phyloP scores from a whole-genome alignment of 2,113 vertebrate genomes.

The Petroica traversi region DNA sequence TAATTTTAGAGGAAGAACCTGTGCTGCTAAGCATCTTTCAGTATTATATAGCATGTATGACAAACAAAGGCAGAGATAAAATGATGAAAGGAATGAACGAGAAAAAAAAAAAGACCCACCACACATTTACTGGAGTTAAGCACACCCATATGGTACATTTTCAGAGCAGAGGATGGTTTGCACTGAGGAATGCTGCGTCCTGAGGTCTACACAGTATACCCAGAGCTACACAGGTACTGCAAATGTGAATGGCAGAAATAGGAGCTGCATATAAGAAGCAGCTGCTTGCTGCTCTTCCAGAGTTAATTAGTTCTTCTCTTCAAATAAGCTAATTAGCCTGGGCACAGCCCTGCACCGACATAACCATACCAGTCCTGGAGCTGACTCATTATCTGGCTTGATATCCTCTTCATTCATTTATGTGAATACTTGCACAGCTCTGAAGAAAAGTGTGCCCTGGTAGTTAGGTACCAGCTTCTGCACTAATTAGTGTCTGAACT shows the following conservation, averaged over 20 bases:
- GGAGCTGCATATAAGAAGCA: neutral
- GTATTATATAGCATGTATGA: neutral
- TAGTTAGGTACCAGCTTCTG: neutral
- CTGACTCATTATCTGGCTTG: slow-evolving; percentile 52
- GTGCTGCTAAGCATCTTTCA: neutral
- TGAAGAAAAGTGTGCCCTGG: neutral
- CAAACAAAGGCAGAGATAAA: neutral
- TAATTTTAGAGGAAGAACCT: neutral
- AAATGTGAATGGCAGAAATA: neutral
- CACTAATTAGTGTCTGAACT: slow-evolving; percentile 18
- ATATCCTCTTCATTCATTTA: slow-evolving; percentile 35
- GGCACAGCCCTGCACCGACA: neutral
- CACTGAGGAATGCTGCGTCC: neutral
- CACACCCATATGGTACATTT: neutral
- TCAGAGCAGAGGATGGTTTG: neutral
- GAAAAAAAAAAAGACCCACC: neutral
- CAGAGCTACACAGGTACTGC: neutral
- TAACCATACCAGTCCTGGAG: slow-evolving; percentile 22
- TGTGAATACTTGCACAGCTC: neutral
- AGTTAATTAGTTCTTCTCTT: slow-evolving; percentile 42
- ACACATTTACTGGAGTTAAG: neutral
- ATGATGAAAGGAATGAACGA: neutral
- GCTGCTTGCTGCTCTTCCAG: neutral
- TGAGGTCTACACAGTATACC: neutral
- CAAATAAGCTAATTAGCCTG: slow-evolving; percentile 47